Base-by-base conservation (phyloP, 1,140 invertebrate genomes). In the Whitmania pigra region DNA sequence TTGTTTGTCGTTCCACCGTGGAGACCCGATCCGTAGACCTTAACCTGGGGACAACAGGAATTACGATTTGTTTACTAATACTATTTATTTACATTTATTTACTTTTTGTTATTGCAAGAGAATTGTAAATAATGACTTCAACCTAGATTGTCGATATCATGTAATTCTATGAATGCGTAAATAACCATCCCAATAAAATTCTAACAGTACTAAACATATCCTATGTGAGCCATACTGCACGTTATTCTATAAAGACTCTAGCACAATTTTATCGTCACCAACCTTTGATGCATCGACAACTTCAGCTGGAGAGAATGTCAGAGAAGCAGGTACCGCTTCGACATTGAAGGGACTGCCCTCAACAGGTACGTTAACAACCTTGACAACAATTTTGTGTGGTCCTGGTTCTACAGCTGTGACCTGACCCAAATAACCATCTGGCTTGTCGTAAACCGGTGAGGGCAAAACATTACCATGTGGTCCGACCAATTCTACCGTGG, bases 21-120 rank as follows among this genome's bases (percentile, higher is more conserved):
- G 54, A 83, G 74, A 71, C 92, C 92, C 25, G 92, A 91, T 0
- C 92, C 92, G 54, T 87, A 88, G 11, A 89, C 91, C 25, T 88
- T 90, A 0, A 92, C 90, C 82, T 92, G 92, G 9, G 82, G 85
- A 0, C 90, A 86, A 83, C 94, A 90, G 22, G 90, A 7, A 22
- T 60, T 27, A 60, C 22, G 9, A 20, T 18, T 63, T 20, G 4
- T 18, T 49, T 49, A 7, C 1, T 13, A 49, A 0, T 5, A 15
- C 13, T 15, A 49, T 49, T 49, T 49, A 49, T 49, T 49, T 17
- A 49, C 13, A 15, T 49, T 49, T 49, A 11, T 3, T 49, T 11
- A 49, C 9, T 15, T 3, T 49, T 49, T 11, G 2, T 49, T 13
- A 49, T 49, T 13, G 9, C 15, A 49, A 1, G 43, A 11, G 5